Percentiles rank a stretch among this genome's conserved stretches.
phyloP scores from a whole-genome alignment of 2,113 vertebrate genomes.

The Microtus oregoni region DNA sequence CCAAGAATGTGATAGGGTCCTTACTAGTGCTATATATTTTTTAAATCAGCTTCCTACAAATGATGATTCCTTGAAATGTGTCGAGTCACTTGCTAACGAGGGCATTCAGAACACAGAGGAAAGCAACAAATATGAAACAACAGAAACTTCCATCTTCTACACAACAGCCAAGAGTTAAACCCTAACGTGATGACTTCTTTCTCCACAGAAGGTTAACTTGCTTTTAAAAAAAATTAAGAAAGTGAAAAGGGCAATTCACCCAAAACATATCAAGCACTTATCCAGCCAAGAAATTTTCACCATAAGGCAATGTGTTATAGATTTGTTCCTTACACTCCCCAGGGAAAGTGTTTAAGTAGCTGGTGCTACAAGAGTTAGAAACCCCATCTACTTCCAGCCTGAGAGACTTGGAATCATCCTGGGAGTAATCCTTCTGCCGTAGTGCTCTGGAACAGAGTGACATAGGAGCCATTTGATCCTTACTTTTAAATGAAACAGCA shows the following conservation, averaged over 20 bases:
- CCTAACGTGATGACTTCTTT: conserved; percentile 27
- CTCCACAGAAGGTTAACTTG: not conserved
- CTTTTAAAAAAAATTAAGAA: no score
- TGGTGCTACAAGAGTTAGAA: conserved; percentile 43
- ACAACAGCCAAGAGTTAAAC: conserved; percentile 64
- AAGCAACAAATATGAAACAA: conserved; percentile 69
- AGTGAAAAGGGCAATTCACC: no score
- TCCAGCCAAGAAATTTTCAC: not conserved
- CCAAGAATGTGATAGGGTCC: conserved; percentile 71
- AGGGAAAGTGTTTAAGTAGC: conserved; percentile 49
- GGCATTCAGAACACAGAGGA: conserved; percentile 73
- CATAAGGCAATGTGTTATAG: conserved; percentile 28
- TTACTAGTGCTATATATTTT: conserved; percentile 70
- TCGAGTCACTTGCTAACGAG: conserved; percentile 48
- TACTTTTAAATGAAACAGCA: conserved; percentile 28
- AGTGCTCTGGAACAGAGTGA: not conserved
- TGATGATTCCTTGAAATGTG: conserved; percentile 72
- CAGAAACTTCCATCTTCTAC: conserved; percentile 35
- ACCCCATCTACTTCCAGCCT: not conserved
- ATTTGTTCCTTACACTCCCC: not conserved
- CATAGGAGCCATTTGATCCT: not conserved
- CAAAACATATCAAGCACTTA: no score
- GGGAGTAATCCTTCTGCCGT: not conserved
- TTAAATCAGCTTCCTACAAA: conserved; percentile 73
- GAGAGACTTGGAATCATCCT: not conserved